Evolutionary conservation across 2,113 vertebrate genomes (phyloP), one percentile per base, ranked within the genome.

Genomic region (Pseudopodoces humilis): DNA sequence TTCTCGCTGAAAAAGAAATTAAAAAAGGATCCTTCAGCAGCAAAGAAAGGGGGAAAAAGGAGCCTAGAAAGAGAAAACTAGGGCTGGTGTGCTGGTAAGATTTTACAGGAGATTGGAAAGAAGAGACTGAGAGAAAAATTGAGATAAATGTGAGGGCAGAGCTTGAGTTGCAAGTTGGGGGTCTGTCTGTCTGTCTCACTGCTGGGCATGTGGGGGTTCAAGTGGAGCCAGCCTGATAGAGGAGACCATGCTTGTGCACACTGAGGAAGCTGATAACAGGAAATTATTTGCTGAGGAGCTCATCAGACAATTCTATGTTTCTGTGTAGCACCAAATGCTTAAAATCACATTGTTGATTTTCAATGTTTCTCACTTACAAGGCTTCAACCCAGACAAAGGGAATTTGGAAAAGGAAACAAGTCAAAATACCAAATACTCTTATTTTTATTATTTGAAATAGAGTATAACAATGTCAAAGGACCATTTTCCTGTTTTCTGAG

Each of bases 111-210:
- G 11, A 23, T 18, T 69, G 24, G 22, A n/a, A 92, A 50, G 9
- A n/a, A 55, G 41, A 44, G 17, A 17, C 0, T n/a, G 65, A 60
- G 25, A 75, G 37, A 62, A 92, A 65, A 86, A 31, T 21, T 14
- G 53, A 37, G 17, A 60, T 7, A 68, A 83, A 77, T n/a, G 6
- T 35, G 39, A 62, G 10, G 31, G 35, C 12, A 92, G 28, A 77
- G 20, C 21, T 72, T 71, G 43, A 52, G 28, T 33, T 37, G 12
- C 30, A 49, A 33, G 59, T 11, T 39, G 25, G 3, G 30, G 22
- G 8, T 49, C 8, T 0, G 0, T 3, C 35, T 59, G n/a, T 20
- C 35, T 59, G n/a, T 20, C 31, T 74, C 59, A 33, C 13, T 0
- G 0, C 15, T 49, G 46, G 28, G 22, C 11, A 22, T 15, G 8